Conservation (phyloP, 2,888 invertebrate species). For the Tetragonisca angustula region DNA sequence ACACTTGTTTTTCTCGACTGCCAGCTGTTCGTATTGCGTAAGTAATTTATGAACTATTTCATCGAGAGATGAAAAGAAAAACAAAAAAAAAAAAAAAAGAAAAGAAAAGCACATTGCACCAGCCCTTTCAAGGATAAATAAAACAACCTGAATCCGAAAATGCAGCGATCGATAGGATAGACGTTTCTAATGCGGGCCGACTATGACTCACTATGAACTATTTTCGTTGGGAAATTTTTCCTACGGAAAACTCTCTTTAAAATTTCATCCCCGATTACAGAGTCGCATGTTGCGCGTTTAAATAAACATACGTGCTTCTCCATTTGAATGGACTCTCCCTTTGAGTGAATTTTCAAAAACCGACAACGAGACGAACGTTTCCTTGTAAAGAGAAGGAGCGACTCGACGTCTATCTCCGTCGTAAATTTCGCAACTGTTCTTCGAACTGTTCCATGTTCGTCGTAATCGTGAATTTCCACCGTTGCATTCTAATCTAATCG, state of each 20-base stretch:
- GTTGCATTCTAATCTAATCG: not conserved
- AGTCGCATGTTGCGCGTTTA: not conserved
- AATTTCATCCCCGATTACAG: not conserved
- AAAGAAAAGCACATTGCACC: not conserved
- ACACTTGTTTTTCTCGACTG: not conserved
- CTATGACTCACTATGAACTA: not conserved
- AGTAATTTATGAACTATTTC: slow-evolving; percentile 14
- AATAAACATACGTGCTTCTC: no score
- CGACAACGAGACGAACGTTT: not conserved
- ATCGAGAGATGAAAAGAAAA: not conserved
- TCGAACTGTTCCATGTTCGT: no score
- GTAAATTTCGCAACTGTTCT: not conserved
- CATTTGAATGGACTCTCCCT: no score
- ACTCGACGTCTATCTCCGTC: not conserved
- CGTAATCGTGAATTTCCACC: no score
- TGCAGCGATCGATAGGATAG: not conserved
- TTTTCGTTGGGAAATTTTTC: no score
- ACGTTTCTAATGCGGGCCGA: not conserved
- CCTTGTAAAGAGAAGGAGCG: not conserved
- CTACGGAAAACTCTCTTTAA: not conserved
- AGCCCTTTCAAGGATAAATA: not conserved
- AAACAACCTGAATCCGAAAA: not conserved
- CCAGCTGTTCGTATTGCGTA: not conserved
- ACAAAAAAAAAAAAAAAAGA: no score
- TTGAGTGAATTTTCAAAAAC: no score